phyloP scores from a whole-genome alignment of 2,113 vertebrate species.

The Tragelaphus strepsiceros region DNA sequence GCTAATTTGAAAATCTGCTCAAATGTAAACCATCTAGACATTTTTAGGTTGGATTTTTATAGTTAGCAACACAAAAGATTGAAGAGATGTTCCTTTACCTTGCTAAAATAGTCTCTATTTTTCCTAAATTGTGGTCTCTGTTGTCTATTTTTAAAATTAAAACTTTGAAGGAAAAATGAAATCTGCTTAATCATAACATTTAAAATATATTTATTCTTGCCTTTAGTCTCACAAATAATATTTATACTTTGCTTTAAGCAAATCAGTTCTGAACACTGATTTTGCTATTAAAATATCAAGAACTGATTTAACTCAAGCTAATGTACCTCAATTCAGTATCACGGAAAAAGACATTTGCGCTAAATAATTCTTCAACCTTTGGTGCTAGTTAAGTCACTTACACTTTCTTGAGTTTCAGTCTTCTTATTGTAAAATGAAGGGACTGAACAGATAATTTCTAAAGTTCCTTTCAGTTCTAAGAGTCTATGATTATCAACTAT shows the following conservation, averaged over 20 bases:
- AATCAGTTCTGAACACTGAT: not conserved
- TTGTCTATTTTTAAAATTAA: conserved; percentile 41
- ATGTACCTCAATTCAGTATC: not conserved
- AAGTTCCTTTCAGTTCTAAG: conserved; percentile 57
- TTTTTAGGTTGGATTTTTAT: conserved; percentile 32
- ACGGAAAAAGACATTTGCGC: not conserved
- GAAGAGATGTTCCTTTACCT: not conserved
- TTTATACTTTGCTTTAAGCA: conserved; percentile 16
- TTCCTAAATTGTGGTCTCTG: not conserved
- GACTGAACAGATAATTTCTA: conserved; percentile 54
- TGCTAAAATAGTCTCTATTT: not conserved
- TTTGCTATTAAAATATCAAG: not conserved
- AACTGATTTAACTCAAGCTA: not conserved
- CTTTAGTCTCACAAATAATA: not conserved
- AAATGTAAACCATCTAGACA: conserved; percentile 48
- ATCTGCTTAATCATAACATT: not conserved
- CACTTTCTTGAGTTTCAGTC: conserved; percentile 59
- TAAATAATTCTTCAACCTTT: conserved; percentile 32
- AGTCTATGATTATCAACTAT: conserved; percentile 31
- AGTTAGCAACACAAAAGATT: not conserved
- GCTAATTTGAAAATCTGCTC: conserved; percentile 59
- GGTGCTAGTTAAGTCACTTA: conserved; percentile 52
- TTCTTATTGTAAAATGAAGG: conserved; percentile 56
- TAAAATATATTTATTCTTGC: not conserved
- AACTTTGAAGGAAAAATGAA: conserved; percentile 32